Conservation (phyloP, 2,888 invertebrate genomes). For the Tridacna gigas region DNA sequence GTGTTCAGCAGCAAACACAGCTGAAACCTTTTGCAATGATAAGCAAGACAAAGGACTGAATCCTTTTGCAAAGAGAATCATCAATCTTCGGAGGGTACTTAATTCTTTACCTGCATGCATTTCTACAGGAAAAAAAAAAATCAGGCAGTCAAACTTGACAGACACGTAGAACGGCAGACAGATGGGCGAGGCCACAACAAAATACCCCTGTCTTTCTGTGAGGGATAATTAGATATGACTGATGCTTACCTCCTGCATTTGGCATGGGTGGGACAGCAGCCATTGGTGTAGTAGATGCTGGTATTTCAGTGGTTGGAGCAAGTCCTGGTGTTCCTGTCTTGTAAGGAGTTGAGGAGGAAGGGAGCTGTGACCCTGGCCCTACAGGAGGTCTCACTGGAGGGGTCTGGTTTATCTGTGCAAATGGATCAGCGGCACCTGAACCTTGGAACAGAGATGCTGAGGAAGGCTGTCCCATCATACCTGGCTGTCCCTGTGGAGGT, state of each 20-base stretch:
- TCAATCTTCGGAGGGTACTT: no score
- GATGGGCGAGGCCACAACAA: no score
- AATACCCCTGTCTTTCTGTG: no score
- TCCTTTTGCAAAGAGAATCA: no score
- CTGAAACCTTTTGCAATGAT: no score
- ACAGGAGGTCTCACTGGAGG: conserved; percentile 58
- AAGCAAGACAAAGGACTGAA: no score
- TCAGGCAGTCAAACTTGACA: no score
- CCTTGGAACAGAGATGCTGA: conserved; percentile 58
- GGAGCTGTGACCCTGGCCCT: conserved; percentile 30
- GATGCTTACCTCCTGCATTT: conserved; percentile 52
- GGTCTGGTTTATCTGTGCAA: conserved; percentile 75
- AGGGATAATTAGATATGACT: no score
- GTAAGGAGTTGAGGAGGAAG: conserved; percentile 36
- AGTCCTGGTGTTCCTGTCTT: conserved; percentile 21
- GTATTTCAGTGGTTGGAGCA: conserved; percentile 43
- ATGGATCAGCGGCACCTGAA: conserved; percentile 71
- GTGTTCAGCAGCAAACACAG: no score
- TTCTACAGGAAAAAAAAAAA: no score
- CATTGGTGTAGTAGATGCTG: conserved; percentile 40
- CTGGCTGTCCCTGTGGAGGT: conserved; percentile 55
- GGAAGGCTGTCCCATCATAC: conserved; percentile 21
- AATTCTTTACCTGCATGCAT: no score
- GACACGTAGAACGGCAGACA: no score
- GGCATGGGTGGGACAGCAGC: conserved; percentile 56